Evolutionary conservation across 2,797 vertebrate species (phyloP).

Genomic region (Gadopsis marmoratus): DNA sequence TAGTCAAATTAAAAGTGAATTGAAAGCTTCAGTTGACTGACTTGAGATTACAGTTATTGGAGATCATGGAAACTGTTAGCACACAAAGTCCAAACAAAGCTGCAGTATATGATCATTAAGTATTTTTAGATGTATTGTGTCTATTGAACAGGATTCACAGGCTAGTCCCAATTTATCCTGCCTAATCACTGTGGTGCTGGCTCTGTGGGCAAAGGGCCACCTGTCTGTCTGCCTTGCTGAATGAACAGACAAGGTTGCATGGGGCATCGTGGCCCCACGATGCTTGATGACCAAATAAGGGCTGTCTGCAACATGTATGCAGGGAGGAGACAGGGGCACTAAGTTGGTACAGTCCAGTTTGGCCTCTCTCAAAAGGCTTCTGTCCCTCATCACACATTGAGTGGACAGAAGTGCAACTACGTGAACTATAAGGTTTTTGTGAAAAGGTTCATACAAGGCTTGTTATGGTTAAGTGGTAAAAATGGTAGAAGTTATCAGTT

Average conservation of each 20-base stretch:
- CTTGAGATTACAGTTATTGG: constrained; percentile 21
- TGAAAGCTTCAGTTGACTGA: background rate
- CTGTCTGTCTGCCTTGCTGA: constrained; percentile 72
- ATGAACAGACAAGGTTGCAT: constrained; percentile 59
- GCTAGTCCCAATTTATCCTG: constrained; percentile 64
- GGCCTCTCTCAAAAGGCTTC: constrained; percentile 70
- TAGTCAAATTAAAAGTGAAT: background rate
- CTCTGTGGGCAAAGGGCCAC: constrained; percentile 62
- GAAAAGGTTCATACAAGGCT: constrained; percentile 6
- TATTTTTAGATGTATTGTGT: constrained; percentile 75
- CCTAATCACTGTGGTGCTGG: constrained; percentile 55
- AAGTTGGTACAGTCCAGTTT: constrained; percentile 76
- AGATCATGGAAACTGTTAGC: constrained; percentile 33
- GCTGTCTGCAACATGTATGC: constrained; percentile 71
- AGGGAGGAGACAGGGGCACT: constrained; percentile 68
- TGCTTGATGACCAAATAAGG: constrained; percentile 84
- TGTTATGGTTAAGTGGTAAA: constrained; percentile 19
- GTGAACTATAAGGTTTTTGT: constrained; percentile 24
- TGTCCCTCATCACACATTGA: constrained; percentile 70
- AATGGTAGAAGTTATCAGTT: constrained; percentile 19
- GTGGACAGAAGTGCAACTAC: constrained; percentile 30
- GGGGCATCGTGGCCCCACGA: constrained; percentile 57
- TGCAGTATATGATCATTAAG: constrained; percentile 25
- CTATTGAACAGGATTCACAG: constrained; percentile 47
- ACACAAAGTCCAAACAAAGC: constrained; percentile 13